These are phyloP conservation scores for Dromaius novaehollandiae DNA, from an alignment of 2,113 vertebrate genomes.

Conservation along the genomic window DNA sequence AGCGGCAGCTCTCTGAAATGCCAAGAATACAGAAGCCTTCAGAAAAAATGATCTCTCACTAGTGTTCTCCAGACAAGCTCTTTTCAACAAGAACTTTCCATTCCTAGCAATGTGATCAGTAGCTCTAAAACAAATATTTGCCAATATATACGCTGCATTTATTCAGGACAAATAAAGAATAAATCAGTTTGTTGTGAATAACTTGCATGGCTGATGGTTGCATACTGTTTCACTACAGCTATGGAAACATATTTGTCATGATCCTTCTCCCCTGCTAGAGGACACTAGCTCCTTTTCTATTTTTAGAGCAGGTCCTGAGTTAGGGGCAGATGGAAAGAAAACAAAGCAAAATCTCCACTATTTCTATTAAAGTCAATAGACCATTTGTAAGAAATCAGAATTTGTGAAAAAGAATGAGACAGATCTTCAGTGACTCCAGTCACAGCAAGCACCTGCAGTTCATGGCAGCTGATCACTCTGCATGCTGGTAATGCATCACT, in stretches of 20 bases:
- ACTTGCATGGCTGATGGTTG: not conserved
- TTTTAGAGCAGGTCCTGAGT: not conserved
- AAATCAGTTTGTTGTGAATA: slow-evolving; percentile 26
- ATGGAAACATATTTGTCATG: not conserved
- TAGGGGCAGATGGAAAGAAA: not conserved
- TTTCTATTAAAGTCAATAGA: not conserved
- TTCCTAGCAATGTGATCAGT: not conserved
- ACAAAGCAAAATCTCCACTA: not conserved
- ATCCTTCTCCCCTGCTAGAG: not conserved
- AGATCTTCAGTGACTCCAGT: rapidly evolving
- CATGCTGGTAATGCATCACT: rapidly evolving
- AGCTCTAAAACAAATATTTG: slow-evolving; percentile 55
- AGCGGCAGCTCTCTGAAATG: not conserved
- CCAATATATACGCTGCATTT: slow-evolving; percentile 11
- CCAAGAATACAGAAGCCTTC: not conserved
- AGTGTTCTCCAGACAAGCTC: not conserved
- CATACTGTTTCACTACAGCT: not conserved
- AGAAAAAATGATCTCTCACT: not conserved
- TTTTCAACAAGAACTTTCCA: not conserved
- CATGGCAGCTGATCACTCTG: not conserved
- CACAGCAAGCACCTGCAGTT: not conserved
- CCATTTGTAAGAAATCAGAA: not conserved
- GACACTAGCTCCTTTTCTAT: not conserved
- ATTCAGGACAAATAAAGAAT: slow-evolving; percentile 41
- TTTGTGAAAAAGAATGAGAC: not conserved